Evolutionary conservation across 2,113 vertebrate species (phyloP).

Genomic region (Rhombomys opimus): DNA sequence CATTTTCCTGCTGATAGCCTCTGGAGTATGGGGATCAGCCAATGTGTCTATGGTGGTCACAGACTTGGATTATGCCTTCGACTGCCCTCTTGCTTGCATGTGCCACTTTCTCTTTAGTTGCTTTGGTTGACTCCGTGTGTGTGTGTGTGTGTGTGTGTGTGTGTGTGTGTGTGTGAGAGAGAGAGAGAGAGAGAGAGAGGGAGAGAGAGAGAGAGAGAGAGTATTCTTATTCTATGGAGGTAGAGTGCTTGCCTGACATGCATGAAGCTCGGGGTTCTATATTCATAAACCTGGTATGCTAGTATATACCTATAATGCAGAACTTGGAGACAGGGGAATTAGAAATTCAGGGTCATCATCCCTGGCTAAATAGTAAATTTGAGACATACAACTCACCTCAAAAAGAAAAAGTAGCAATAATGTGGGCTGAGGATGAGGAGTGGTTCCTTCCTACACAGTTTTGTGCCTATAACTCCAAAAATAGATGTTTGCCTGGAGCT

Average conservation of each 20-base stretch:
- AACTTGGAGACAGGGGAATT: background rate
- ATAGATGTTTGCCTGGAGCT: background rate
- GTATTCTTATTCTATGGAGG: background rate
- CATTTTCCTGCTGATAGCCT: background rate
- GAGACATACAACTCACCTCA: background rate
- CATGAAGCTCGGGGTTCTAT: background rate
- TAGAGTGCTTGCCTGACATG: background rate
- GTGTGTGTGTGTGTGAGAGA: too few relatives aligned
- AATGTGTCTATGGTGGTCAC: background rate
- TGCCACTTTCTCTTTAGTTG: background rate
- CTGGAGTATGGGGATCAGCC: background rate
- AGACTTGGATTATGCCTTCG: background rate
- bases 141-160: background rate
- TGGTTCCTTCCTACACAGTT: too few relatives aligned
- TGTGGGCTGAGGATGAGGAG: too few relatives aligned
- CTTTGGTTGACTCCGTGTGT: background rate
- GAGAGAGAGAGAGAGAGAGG: too few relatives aligned
- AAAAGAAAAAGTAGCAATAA: background rate
- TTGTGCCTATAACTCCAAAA: background rate
- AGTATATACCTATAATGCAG: background rate
- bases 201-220: too few relatives aligned
- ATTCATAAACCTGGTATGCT: background rate
- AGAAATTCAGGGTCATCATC: background rate
- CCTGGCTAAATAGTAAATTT: background rate
- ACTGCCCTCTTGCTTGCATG: accelerated